These are phyloP conservation scores for Sinelater perroti DNA, from an alignment of 2,888 invertebrate genomes.

Conservation along the genomic window DNA sequence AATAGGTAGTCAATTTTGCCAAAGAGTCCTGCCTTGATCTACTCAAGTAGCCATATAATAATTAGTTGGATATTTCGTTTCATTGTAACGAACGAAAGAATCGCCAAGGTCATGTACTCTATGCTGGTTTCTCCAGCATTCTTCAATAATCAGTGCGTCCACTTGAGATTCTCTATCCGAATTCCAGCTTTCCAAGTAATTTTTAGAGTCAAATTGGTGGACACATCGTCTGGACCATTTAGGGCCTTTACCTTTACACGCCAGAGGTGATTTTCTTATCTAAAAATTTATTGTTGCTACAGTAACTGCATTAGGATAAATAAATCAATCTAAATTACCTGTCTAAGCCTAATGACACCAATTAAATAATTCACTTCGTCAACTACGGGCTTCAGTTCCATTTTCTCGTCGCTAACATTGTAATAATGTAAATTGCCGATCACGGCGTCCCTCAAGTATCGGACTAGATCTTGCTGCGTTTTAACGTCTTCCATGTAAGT, in stretches of 20 bases:
- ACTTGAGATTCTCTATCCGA: too few species aligned
- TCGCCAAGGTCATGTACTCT: neutral
- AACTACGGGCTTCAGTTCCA: neutral
- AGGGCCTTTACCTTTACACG: neutral
- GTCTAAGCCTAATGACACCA: constrained; percentile 11
- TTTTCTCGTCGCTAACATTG: neutral
- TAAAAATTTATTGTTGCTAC: neutral
- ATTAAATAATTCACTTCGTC: constrained; percentile 19
- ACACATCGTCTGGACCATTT: constrained; percentile 4
- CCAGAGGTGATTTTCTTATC: neutral
- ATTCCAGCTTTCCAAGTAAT: constrained; percentile 12
- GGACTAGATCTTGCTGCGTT: neutral
- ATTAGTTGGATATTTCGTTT: neutral
- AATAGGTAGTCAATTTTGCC: constrained; percentile 6
- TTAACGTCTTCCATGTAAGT: neutral
- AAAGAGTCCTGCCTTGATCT: too few species aligned
- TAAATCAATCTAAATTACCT: constrained; percentile 1
- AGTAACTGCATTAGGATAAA: too few species aligned
- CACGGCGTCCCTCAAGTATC: constrained; percentile 6
- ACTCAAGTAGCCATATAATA: constrained; percentile 1
- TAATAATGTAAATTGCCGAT: constrained; percentile 11
- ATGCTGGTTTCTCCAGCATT: neutral
- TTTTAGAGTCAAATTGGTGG: neutral
- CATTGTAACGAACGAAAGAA: neutral
- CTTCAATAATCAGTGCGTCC: too few species aligned